Evolutionary conservation across 2,888 invertebrate genomes (phyloP), one percentile per base, ranked within the genome.

Genomic region (Andrena marginata): DNA sequence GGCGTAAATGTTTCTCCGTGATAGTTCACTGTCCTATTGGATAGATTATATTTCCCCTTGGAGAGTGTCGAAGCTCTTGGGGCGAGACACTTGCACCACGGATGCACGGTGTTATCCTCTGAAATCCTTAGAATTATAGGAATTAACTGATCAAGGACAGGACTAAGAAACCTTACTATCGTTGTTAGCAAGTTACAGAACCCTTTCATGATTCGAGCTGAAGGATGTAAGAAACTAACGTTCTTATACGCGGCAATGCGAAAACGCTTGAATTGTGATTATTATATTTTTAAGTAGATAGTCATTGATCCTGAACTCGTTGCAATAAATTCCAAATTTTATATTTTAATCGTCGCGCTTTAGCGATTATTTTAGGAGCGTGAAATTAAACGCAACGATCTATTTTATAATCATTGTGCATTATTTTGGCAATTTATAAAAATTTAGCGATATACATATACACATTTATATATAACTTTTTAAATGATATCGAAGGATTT

Each of bases 121-220:
- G 68, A 80, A 78, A 56, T 23, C 56, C 69, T 35, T 87, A 85
- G 70, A 74, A 35, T 13, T 48, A n/a, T 89, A 86, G 80, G 74
- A 80, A 85, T 80, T 69, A 87, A 88, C 63, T 85, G 84, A 87
- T 87, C 84, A 82, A 84, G 85, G 80, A 86, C 89, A 87, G 85
- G 63, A 89, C 77, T 88, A 91, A 87, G 79, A 87, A 71, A 90
- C 86, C 85, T 84, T 89, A 89, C 83, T 87, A 89, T 90, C 81
- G 85, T 92, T 91, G 89, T 90, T 90, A 89, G 89, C 71, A 81
- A 85, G 87, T 89, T 87, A 87, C 78, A 77, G 84, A 89, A 89
- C 33, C 74, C 73, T 77, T 71, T 64, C 74, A 80, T 86, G 91
- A 90, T 83, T 85, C 67, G 80, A 86, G 86, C 90, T 92, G 90